These are phyloP conservation scores for Ptychodera flava DNA, from an alignment of 35 echinoderm and acorn worm species.

Conservation along the genomic window DNA sequence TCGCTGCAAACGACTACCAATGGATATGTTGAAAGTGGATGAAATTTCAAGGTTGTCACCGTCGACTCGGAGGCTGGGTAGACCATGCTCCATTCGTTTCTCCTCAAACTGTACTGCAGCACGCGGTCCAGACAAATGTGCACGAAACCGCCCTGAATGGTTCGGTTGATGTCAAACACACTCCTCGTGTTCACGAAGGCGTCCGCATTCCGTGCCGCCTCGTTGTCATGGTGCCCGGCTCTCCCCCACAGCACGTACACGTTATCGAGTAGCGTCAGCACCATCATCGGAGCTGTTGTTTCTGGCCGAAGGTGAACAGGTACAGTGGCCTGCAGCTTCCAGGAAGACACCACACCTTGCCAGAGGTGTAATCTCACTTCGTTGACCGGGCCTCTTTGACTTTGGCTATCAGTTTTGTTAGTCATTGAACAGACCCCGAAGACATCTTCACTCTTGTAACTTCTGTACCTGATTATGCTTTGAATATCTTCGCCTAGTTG, in stretches of 20 bases:
- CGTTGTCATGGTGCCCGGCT: not conserved
- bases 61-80: not conserved
- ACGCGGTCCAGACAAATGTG: not conserved
- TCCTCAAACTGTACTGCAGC: not conserved
- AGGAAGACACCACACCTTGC: not conserved
- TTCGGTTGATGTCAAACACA: not conserved
- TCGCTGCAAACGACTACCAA: not conserved
- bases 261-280: not conserved
- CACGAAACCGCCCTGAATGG: not conserved
- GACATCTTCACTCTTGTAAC: not conserved
- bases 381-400: not conserved
- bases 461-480: not conserved
- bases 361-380: not conserved
- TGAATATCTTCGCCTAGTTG: not conserved
- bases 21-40: not conserved
- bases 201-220: not conserved
- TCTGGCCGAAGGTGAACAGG: not conserved
- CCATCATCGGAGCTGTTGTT: not conserved
- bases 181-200: not conserved
- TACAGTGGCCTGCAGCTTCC: not conserved
- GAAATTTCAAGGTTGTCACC: not conserved
- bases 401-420: not conserved
- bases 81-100: not conserved
- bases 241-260: not conserved
- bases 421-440: not conserved